These are phyloP conservation scores for Nemoura dubitans DNA, from an alignment of 2,888 invertebrate species.

Conservation along the genomic window DNA sequence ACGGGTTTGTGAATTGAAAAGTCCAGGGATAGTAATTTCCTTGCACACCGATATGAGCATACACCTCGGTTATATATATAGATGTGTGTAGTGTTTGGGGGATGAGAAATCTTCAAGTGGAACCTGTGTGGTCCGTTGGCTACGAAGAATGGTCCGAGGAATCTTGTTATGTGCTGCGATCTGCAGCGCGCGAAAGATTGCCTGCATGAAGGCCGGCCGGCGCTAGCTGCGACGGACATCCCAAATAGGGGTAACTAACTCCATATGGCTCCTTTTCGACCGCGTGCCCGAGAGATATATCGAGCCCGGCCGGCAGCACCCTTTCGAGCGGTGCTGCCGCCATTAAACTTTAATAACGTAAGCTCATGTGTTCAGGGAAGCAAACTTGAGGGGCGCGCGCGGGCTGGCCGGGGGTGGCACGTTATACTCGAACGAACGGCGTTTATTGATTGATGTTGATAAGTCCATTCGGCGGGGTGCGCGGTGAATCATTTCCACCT, in stretches of 20 bases:
- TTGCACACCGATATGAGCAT: background rate
- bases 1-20: background rate
- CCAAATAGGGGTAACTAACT: background rate
- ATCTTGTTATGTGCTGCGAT: background rate
- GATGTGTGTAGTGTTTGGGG: background rate
- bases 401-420: too few relatives aligned
- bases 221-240: background rate
- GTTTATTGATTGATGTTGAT: background rate
- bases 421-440: background rate
- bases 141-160: background rate
- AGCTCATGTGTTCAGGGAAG: background rate
- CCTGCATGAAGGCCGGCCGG: background rate
- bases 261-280: background rate
- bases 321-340: background rate
- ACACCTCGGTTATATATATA: background rate
- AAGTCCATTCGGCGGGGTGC: background rate
- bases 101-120: background rate
- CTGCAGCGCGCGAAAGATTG: background rate
- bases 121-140: background rate
- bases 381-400: background rate
- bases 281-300: background rate
- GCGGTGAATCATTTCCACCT: constrained; percentile 5
- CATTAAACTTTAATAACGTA: constrained; percentile 12
- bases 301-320: too few relatives aligned
- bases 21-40: background rate